Percentiles rank a stretch among this genome's conserved stretches.
These are phyloP conservation scores for Acleris holmiana DNA, from an alignment of 2,888 invertebrate genomes.

Conservation along the genomic window DNA sequence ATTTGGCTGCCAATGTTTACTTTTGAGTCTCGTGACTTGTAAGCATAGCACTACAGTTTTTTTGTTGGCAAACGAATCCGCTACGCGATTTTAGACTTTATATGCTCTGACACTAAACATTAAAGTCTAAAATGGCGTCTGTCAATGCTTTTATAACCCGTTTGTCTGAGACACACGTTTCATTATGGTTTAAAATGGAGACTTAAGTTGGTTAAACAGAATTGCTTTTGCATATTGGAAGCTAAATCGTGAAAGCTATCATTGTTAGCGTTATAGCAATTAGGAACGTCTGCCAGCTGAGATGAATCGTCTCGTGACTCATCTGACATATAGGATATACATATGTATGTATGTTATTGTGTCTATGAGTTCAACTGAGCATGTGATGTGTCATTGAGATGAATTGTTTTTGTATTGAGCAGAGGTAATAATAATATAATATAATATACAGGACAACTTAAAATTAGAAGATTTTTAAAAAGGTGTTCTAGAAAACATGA, in stretches of 20 bases:
- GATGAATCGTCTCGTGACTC: constrained; percentile 6
- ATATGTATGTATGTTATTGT: neutral
- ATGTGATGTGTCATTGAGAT: neutral
- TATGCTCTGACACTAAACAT: too few relatives aligned
- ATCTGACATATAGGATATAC: constrained; percentile 3
- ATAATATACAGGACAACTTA: too few relatives aligned
- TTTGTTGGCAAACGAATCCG: constrained; percentile 27
- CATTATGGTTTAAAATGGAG: neutral
- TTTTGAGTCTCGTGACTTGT: constrained; percentile 30
- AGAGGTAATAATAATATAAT: too few relatives aligned
- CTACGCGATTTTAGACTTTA: constrained; percentile 23
- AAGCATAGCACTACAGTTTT: constrained; percentile 18
- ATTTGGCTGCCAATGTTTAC: constrained; percentile 24
- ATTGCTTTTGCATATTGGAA: neutral
- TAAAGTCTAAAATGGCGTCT: too few relatives aligned
- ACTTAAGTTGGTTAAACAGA: neutral
- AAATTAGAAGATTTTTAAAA: too few relatives aligned
- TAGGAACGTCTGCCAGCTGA: constrained; percentile 14
- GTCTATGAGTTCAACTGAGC: neutral
- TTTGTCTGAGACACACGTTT: constrained; percentile 7
- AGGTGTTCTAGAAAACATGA: too few relatives aligned
- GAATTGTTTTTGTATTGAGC: neutral
- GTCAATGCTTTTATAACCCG: constrained; percentile 15
- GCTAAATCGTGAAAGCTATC: neutral
- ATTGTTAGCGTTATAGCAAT: neutral